Base-by-base conservation (phyloP, 2,797 vertebrate species). In the Apogon talboti region DNA sequence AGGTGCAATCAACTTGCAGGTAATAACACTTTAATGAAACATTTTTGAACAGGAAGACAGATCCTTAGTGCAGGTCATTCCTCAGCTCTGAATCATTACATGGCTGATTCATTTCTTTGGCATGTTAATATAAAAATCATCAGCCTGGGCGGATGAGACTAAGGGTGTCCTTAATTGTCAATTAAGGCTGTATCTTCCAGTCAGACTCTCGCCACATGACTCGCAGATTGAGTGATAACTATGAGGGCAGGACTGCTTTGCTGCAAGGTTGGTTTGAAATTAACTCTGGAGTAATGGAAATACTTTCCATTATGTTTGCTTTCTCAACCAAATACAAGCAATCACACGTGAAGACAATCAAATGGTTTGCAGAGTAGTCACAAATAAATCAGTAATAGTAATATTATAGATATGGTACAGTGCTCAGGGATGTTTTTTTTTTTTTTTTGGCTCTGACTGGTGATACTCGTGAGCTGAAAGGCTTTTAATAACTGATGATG, bases 121-220 rank as follows among this genome's bases (percentile, higher is more conserved):
- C 72, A 60, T 24, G 63, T 75, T 90, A 86, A 89, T 90, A 82
- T 74, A 74, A 80, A 85, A 85, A 81, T 78, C 82, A 80, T 81
- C 81, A 71, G 67, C 71, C 74, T 40, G 54, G 74, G 56, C 81
- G 79, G 65, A 85, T 82, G 85, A 85, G 73, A 80, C 40, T 24
- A 73, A 82, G 71, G 72, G 55, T 66, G 64, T 67, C 71, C 71
- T 83, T 89, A 87, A 90, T 92, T 87, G 85, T 72, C 86, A 91
- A 88, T 92, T 87, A 92, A 71, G 60, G 47, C 71, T 66, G 71
- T 62, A 75, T 83, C 82, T 81, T 66, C 38, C 55, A 55, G 51
- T 64, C 74, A 57, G 35, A 62, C 52, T 61, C 48, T 16, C 1
- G 21, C 49, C 61, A 78, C 72, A 68, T 53, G 68, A 78, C 82